Evolutionary conservation across 1,140 invertebrate genomes (phyloP).

Genomic region (Zelostemma sp.): DNA sequence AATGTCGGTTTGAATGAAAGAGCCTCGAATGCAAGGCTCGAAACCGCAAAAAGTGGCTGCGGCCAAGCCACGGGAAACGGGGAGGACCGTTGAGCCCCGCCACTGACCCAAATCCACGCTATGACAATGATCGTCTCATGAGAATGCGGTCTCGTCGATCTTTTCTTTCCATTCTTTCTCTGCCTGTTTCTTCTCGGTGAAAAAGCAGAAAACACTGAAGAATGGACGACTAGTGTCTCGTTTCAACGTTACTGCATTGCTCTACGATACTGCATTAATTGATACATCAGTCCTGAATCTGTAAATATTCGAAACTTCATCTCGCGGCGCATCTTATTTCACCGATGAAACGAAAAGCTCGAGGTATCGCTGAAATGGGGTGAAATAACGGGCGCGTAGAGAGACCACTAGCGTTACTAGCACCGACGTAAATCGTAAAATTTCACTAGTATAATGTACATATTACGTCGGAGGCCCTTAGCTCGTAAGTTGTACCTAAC

Average conservation of each 20-base stretch:
- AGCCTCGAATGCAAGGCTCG: constrained; percentile 19
- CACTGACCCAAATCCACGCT: constrained; percentile 54
- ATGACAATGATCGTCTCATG: constrained; percentile 53
- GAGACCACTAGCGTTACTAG: constrained; percentile 12
- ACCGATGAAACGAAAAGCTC: neutral
- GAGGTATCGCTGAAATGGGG: neutral
- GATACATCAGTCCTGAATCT: neutral
- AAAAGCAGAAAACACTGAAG: constrained; percentile 3
- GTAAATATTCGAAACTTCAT: neutral
- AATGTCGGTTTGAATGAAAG: constrained; percentile 14
- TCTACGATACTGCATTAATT: constrained; percentile 1
- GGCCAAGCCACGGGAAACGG: constrained; percentile 51
- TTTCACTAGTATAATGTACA: constrained; percentile 53
- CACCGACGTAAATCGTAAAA: constrained; percentile 44
- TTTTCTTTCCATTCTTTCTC: constrained; percentile 22
- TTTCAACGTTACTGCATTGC: neutral
- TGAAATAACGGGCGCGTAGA: constrained; percentile 5
- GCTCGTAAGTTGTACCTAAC: constrained; percentile 56
- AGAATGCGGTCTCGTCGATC: constrained; percentile 46
- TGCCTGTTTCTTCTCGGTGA: constrained; percentile 12
- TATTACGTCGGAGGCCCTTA: constrained; percentile 55
- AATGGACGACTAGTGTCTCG: neutral
- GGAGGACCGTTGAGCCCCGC: constrained; percentile 46
- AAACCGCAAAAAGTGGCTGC: constrained; percentile 52
- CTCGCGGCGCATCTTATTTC: constrained; percentile 3